These are phyloP conservation scores for Rhamnusium bicolor DNA, from an alignment of 2,888 invertebrate genomes.

Conservation along the genomic window DNA sequence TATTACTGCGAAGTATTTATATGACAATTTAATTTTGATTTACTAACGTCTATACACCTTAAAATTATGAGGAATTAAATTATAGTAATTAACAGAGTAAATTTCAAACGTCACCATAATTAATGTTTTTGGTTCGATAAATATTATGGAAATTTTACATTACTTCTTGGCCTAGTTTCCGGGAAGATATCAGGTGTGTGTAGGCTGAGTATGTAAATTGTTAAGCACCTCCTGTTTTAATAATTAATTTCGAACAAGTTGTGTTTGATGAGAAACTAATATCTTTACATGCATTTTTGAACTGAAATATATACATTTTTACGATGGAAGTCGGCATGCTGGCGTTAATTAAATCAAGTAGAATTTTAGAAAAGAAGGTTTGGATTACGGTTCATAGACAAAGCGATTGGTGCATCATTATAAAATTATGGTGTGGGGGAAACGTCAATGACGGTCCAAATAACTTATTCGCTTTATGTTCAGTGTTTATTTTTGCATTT, in stretches of 20 bases:
- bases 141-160: not conserved
- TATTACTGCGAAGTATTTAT: too few relatives aligned
- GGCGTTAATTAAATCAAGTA: not conserved
- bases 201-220: not conserved
- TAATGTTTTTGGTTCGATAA: not conserved
- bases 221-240: not conserved
- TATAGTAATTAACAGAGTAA: too few relatives aligned
- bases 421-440: too few relatives aligned
- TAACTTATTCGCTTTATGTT: too few relatives aligned
- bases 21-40: too few relatives aligned
- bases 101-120: not conserved
- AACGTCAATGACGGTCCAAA: too few relatives aligned
- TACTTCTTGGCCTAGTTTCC: not conserved
- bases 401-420: not conserved
- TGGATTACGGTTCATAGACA: not conserved
- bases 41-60: too few relatives aligned
- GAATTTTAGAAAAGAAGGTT: not conserved
- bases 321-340: not conserved
- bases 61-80: too few relatives aligned
- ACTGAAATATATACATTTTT: not conserved
- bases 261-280: not conserved
- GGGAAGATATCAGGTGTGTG: not conserved
- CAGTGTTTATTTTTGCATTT: too few relatives aligned
- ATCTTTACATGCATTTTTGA: not conserved
- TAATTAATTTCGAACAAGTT: not conserved